Percentiles rank a stretch among this genome's conserved stretches.
Conservation (phyloP, 2,113 vertebrate genomes). For the Caranx ignobilis region DNA sequence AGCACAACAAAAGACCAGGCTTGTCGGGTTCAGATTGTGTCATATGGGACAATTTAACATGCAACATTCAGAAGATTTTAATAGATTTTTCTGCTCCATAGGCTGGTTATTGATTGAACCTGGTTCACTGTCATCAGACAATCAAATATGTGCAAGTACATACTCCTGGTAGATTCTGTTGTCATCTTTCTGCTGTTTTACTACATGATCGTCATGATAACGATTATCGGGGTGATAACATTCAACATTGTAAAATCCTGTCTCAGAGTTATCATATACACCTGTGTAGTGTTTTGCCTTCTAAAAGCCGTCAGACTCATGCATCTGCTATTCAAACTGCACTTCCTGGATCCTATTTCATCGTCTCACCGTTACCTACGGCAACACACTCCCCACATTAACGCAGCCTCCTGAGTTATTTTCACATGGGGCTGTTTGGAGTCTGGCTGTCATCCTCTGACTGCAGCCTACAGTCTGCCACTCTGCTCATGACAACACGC, state of each 20-base stretch:
- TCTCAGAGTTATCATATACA: neutral
- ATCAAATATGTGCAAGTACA: neutral
- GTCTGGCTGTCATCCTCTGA: neutral
- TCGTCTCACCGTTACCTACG: neutral
- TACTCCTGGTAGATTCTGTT: neutral
- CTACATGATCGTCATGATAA: neutral
- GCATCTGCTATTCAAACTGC: neutral
- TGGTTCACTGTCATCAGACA: neutral
- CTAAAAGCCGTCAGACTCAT: neutral
- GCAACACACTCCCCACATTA: neutral
- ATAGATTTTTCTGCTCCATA: no score
- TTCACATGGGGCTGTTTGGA: neutral
- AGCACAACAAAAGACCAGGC: no score
- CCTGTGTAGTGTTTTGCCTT: neutral
- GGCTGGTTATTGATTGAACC: no score
- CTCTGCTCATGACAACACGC: constrained; percentile 8
- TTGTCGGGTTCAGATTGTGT: no score
- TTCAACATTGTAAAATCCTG: neutral
- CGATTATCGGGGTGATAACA: neutral
- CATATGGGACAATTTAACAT: no score
- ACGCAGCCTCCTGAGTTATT: no score
- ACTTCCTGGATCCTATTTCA: neutral
- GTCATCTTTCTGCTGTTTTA: neutral
- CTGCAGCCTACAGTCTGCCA: neutral
- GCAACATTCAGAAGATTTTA: no score